Conservation (phyloP, 2,113 vertebrate genomes). For the Callionymus lyra region DNA sequence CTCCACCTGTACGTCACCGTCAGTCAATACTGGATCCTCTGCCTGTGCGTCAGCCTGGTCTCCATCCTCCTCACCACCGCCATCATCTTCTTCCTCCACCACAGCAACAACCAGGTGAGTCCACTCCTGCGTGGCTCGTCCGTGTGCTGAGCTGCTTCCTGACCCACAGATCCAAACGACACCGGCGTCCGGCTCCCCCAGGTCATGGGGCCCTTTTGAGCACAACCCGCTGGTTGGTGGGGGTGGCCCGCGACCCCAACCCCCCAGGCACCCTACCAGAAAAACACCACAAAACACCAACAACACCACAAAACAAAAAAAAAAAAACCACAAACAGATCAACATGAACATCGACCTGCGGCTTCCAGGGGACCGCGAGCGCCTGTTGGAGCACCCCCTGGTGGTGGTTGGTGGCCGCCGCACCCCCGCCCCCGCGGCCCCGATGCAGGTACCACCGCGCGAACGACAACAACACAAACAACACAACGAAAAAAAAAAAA, state of each 20-base stretch:
- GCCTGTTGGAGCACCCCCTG: conserved; percentile 55
- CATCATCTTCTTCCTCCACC: conserved; percentile 59
- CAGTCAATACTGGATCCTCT: conserved; percentile 62
- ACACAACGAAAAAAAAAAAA: no score
- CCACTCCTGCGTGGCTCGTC: background rate
- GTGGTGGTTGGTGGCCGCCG: conserved; percentile 60
- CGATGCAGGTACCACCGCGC: no score
- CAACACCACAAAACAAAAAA: no score
- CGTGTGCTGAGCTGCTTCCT: background rate
- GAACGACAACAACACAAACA: no score
- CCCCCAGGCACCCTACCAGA: no score
- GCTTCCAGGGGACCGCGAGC: conserved; percentile 69
- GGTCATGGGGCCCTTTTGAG: no score
- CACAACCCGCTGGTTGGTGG: no score
- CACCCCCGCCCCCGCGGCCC: conserved; percentile 62
- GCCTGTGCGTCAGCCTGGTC: conserved; percentile 59
- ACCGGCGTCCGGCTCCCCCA: no score
- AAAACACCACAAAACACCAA: no score
- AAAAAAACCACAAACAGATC: conserved; percentile 35
- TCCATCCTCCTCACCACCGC: conserved; percentile 56
- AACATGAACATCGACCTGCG: conserved; percentile 64
- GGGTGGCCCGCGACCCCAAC: no score
- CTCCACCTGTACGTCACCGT: conserved; percentile 55
- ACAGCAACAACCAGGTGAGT: conserved; percentile 56
- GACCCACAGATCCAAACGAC: no score